A percentile compares a stretch with the other conserved stretches of the same genome.
Conservation (phyloP, 2,797 vertebrate genomes). For the Aeoliscus strigatus region DNA sequence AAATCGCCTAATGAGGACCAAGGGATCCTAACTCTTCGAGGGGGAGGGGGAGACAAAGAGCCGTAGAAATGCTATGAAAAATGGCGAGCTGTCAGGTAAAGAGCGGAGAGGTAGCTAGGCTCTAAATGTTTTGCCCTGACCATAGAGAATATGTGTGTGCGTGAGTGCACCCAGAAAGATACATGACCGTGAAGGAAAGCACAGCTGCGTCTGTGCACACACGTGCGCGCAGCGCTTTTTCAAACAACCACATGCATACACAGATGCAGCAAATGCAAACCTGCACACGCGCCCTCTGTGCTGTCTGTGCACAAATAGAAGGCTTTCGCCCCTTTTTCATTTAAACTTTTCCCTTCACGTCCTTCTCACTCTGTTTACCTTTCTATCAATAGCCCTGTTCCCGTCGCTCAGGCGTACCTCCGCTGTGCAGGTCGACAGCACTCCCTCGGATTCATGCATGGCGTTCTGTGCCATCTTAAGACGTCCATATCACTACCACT, state of each 20-base stretch:
- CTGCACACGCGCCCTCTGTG: slow-evolving; percentile 5
- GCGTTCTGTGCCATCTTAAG: slow-evolving; percentile 30
- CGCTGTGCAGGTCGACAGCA: slow-evolving; percentile 10
- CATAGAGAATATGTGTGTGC: slow-evolving; percentile 17
- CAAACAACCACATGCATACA: slow-evolving; percentile 1
- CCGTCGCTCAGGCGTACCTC: slow-evolving; percentile 6
- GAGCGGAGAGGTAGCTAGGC: slow-evolving; percentile 35
- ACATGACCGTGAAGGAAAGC: slow-evolving; percentile 19
- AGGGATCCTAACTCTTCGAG: slow-evolving; percentile 34
- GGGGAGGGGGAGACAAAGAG: slow-evolving; percentile 13
- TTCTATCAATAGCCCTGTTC: slow-evolving; percentile 5
- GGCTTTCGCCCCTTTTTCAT: slow-evolving; percentile 5
- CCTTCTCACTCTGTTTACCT: slow-evolving; percentile 7
- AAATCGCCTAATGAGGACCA: slow-evolving; percentile 47
- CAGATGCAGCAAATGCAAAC: slow-evolving; percentile 6
- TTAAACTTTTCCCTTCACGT: slow-evolving; percentile 13
- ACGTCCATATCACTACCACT: slow-evolving; percentile 28
- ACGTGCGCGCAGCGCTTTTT: no score
- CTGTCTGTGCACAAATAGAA: slow-evolving; percentile 10
- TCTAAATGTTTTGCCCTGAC: slow-evolving; percentile 51
- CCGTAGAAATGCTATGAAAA: slow-evolving; percentile 37
- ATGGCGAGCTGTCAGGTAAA: slow-evolving; percentile 51
- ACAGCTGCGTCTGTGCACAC: slow-evolving; percentile 23
- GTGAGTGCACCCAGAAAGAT: slow-evolving; percentile 19
- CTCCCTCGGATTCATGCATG: slow-evolving; percentile 41